Evolutionary conservation across 2,113 vertebrate species (phyloP).

Genomic region (Chloropsis cyanopogon): DNA sequence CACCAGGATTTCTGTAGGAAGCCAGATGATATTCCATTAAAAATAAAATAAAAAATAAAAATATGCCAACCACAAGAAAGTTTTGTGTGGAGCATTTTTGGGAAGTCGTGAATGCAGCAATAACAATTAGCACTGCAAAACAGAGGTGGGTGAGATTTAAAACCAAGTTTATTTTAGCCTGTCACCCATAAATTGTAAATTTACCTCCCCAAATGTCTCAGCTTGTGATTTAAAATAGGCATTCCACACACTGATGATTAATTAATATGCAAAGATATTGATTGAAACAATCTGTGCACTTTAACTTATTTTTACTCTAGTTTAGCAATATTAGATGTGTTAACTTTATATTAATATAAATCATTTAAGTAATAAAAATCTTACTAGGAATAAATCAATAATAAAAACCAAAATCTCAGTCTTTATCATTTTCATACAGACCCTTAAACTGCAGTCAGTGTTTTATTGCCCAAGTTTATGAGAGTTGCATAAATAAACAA

Average conservation of each 20-base stretch:
- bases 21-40: background rate
- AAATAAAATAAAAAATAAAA: background rate
- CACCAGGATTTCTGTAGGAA: constrained; percentile 42
- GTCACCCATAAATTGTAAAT: fast-evolving
- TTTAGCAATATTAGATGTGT: background rate
- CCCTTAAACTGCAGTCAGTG: background rate
- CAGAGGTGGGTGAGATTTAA: background rate
- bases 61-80: background rate
- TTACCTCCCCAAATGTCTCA: background rate
- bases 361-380: background rate
- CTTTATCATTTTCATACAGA: background rate
- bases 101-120: background rate
- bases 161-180: background rate
- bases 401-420: background rate
- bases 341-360: background rate
- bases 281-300: background rate
- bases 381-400: background rate
- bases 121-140: background rate
- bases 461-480: background rate
- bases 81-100: background rate
- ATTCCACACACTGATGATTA: background rate
- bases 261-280: background rate
- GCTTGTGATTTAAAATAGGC: background rate
- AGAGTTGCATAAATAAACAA: background rate
- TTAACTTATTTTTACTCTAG: background rate